Base-by-base conservation (phyloP, 2,113 vertebrate species). In the Tor tambroides region DNA sequence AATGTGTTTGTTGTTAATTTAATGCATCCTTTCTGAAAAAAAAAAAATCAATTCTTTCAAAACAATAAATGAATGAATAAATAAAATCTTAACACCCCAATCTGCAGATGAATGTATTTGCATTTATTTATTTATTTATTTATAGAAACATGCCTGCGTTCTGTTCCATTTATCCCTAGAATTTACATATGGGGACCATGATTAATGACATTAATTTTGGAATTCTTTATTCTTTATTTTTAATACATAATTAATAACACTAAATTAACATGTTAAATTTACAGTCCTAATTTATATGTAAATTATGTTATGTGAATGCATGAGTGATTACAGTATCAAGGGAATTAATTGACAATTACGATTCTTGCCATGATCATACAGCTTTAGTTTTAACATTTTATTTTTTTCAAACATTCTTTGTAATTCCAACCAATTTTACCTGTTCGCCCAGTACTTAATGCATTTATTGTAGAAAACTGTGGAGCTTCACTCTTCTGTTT, bases 311-410 rank as follows among this genome's bases (percentile, higher is more conserved):
- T 75, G 72, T 75, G 72, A 75, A 38, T 32, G 14, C 11, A 12
- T 11, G 72, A 46, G 23, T 75, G 23, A 75, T 75, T 26, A 75
- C 72, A 75, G 38, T 43, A 75, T 46, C 72, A 75, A 46, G 38
- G 72, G 23, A 46, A 46, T 43, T 75, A 75, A 43, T 26, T 43
- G 38, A 75, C 38, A 75, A 75, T 75, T 75, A n/a, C 4, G 1
- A 19, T 35, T 71, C 7, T 67, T 67, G 14, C 14, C 28, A 67
- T 2, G 28, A 67, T 67, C 5, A 30, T 11, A 19, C 32, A 5
- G 32, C 69, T 72, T 71, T 14, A 65, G 10, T 14, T 28, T 28
- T 67, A 28, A 67, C 30, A 14, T 38, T 71, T 21, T 8, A n/a
- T 74, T 19, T 67, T 67, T 6, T 11, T 79, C 21, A 0, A 41